Conservation (phyloP, 35 echinoderm and acorn worm species). For the Strongylocentrotus purpuratus region DNA sequence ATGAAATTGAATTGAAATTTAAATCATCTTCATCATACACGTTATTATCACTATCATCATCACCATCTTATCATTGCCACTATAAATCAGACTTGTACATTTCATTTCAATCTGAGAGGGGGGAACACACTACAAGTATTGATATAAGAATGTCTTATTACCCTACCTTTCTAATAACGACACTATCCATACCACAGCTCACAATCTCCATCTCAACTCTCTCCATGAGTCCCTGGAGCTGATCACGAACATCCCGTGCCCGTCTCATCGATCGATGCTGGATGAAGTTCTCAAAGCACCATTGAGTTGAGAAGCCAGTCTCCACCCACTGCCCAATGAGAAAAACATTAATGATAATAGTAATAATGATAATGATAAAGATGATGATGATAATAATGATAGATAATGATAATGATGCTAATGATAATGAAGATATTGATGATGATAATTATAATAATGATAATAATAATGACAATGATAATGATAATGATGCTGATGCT, state of each 20-base stretch:
- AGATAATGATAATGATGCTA: background rate
- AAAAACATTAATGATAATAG: background rate
- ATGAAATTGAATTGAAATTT: too few species aligned
- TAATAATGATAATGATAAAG: background rate
- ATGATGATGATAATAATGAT: background rate
- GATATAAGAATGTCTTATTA: too few species aligned
- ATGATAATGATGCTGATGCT: too few species aligned
- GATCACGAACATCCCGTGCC: conserved; percentile 89
- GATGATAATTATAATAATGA: background rate
- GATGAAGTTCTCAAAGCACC: conserved; percentile 99
- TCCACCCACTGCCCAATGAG: conserved; percentile 78
- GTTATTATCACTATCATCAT: too few species aligned
- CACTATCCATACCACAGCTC: conserved; percentile 60
- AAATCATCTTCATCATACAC: too few species aligned
- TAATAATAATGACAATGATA: too few species aligned
- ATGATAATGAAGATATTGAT: background rate
- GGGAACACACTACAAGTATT: too few species aligned
- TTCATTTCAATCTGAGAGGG: too few species aligned
- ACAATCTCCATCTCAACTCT: conserved; percentile 82
- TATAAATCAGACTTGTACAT: too few species aligned
- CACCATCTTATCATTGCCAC: too few species aligned
- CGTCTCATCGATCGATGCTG: conserved; percentile 89
- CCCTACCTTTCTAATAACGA: conserved; percentile 83
- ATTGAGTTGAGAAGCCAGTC: conserved; percentile 90
- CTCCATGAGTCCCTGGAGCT: conserved; percentile 87